Evolutionary conservation across 2,113 vertebrate genomes (phyloP).

Genomic region (Ageneiosus marmoratus): DNA sequence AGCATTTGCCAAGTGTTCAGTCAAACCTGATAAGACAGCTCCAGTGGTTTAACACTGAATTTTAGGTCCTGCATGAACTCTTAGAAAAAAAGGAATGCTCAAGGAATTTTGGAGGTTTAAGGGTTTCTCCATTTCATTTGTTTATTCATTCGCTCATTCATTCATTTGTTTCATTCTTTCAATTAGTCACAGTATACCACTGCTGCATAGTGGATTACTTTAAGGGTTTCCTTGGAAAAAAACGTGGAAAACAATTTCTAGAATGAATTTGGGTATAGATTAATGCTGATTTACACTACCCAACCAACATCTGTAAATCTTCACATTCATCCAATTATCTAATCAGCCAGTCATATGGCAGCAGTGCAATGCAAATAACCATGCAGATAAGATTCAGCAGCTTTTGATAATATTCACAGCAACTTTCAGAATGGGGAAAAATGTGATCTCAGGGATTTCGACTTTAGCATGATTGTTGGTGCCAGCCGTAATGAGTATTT

Average conservation of each 20-base stretch:
- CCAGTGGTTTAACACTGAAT: not conserved
- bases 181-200: not conserved
- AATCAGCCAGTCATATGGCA: not conserved
- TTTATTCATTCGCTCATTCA: not conserved
- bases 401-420: not conserved
- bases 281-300: not conserved
- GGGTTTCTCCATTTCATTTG: not conserved
- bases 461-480: not conserved
- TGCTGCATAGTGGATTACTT: not conserved
- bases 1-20: slow-evolving; percentile 5
- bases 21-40: not conserved
- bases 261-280: not conserved
- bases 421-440: not conserved
- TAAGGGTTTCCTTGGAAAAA: not conserved
- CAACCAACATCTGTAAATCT: not conserved
- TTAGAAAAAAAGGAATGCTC: not conserved
- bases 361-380: not conserved
- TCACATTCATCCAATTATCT: not conserved
- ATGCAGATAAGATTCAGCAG: not conserved
- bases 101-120: not conserved
- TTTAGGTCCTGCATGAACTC: not conserved
- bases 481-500: not conserved
- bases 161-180: not conserved
- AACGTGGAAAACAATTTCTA: not conserved
- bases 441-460: not conserved